Evolutionary conservation across 2,797 vertebrate genomes (phyloP).

Genomic region (Acipenser transmontanus): DNA sequence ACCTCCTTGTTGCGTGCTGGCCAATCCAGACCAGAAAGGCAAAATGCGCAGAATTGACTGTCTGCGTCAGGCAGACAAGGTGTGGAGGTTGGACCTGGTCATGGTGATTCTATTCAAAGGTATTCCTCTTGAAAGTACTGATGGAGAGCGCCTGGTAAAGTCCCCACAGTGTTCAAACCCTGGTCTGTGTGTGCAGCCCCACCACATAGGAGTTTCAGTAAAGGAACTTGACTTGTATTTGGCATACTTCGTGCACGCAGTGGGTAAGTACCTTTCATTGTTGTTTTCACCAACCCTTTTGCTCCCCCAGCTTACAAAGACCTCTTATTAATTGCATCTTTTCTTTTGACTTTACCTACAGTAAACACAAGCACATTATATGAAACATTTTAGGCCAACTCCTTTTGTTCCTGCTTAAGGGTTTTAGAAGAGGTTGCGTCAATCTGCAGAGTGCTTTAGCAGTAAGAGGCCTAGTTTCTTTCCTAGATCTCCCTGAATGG

Average conservation of each 20-base stretch:
- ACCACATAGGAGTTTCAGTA: conserved; percentile 98
- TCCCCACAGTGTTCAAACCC: conserved; percentile 94
- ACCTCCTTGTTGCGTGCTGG: conserved; percentile 91
- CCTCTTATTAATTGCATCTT: too few relatives aligned
- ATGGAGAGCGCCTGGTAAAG: conserved; percentile 95
- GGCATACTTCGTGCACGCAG: conserved; percentile 95
- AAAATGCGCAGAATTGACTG: conserved; percentile 98
- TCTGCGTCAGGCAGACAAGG: conserved; percentile 96
- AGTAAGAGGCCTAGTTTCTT: too few relatives aligned
- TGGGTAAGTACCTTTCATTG: conserved; percentile 70
- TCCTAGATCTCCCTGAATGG: too few relatives aligned
- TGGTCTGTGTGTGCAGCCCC: conserved; percentile 93
- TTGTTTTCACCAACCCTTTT: background rate
- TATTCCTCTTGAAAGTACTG: conserved; percentile 97
- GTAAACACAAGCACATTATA: too few relatives aligned
- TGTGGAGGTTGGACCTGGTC: conserved; percentile 98
- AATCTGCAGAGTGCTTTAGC: too few relatives aligned
- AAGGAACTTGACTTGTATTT: conserved; percentile 98
- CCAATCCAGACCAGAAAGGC: conserved; percentile 99
- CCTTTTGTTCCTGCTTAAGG: too few relatives aligned
- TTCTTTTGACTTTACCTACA: too few relatives aligned
- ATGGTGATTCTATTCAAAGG: conserved; percentile 99
- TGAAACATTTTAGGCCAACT: too few relatives aligned
- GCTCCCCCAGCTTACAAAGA: too few relatives aligned
- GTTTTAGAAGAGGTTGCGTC: too few relatives aligned